Conservation (phyloP, 2,888 invertebrate species). For the Parelbella ahira region DNA sequence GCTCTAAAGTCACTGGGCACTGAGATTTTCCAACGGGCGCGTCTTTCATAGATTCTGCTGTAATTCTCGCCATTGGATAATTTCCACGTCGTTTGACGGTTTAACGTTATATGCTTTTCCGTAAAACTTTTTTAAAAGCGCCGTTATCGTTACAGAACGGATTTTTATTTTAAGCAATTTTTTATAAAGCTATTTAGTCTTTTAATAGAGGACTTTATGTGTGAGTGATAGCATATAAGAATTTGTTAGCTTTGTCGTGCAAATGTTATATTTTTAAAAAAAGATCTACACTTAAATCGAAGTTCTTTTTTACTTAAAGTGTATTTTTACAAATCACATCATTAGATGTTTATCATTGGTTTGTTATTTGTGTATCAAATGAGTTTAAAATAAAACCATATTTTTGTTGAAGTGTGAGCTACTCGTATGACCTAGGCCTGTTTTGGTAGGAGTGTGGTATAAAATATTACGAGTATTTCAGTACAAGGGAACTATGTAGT, state of each 20-base stretch:
- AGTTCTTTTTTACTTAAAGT: no score
- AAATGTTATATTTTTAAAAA: no score
- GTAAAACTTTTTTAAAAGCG: constrained; percentile 20
- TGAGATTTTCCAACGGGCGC: constrained; percentile 25
- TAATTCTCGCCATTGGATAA: constrained; percentile 18
- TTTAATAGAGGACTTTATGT: background rate
- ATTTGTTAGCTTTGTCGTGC: no score
- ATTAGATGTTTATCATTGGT: no score
- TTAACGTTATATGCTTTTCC: constrained; percentile 20
- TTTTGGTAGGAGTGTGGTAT: constrained; percentile 9
- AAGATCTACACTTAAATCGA: no score
- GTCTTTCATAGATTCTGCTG: constrained; percentile 25
- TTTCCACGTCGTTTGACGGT: constrained; percentile 21
- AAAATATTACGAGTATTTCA: constrained; percentile 24
- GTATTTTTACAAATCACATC: no score
- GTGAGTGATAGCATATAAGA: no score
- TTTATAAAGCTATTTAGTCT: constrained; percentile 5
- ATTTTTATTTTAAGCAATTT: constrained; percentile 9
- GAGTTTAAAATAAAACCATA: no score
- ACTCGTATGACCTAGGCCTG: no score
- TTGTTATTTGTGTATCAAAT: no score
- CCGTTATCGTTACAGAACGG: constrained; percentile 2
- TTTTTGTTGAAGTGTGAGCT: no score
- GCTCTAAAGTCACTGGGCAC: constrained; percentile 30
- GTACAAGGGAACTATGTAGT: constrained; percentile 15